Percentiles rank a stretch among this genome's conserved stretches.
Conservation (phyloP, 2,113 vertebrate species). For the Nothocercus julius region DNA sequence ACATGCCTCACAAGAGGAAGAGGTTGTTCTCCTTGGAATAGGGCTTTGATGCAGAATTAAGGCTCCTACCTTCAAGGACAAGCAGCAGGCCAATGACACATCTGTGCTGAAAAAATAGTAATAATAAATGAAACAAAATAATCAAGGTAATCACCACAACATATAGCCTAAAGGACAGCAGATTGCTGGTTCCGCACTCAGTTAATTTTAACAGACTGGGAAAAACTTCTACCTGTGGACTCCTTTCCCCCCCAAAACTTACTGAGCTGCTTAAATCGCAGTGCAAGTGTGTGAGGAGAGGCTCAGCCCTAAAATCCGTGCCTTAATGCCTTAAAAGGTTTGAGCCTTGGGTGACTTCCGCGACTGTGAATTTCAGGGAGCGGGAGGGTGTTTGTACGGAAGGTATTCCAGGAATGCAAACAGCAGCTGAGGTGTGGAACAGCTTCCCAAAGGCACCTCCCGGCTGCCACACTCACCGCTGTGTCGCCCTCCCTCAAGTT, state of each 20-base stretch:
- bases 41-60: background rate
- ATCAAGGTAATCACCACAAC: background rate
- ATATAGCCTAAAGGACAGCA: background rate
- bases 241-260: background rate
- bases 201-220: background rate
- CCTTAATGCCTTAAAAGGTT: background rate
- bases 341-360: background rate
- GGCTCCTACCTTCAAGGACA: background rate
- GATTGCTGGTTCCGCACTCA: background rate
- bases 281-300: fast-evolving
- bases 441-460: background rate
- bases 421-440: background rate
- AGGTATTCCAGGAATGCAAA: constrained; percentile 28
- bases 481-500: background rate
- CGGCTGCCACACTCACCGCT: background rate
- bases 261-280: background rate
- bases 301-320: background rate
- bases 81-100: background rate
- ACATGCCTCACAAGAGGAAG: background rate
- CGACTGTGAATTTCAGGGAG: background rate
- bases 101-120: too few species aligned
- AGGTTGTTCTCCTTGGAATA: background rate
- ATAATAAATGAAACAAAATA: background rate
- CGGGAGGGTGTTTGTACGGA: too few species aligned
- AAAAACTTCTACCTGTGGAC: fast-evolving